Percentiles rank a stretch among this genome's conserved stretches.
These are phyloP conservation scores for Cercocebus atys DNA, from an alignment of 2,113 vertebrate genomes.

Conservation along the genomic window DNA sequence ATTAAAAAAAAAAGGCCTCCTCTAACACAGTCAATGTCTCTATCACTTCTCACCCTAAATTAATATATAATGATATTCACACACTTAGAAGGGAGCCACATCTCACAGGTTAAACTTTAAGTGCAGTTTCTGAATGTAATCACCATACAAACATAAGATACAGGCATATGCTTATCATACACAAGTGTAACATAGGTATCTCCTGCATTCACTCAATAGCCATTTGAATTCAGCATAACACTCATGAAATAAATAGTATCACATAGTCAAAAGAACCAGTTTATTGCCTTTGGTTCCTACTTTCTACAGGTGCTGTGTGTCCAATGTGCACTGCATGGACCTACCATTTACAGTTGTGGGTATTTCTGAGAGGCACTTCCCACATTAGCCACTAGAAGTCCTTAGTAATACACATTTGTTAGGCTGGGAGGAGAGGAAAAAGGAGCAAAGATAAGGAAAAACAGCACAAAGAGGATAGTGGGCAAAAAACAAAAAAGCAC, in stretches of 20 bases:
- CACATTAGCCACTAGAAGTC: constrained; percentile 72
- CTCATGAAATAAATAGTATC: background rate
- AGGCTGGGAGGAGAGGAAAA: background rate
- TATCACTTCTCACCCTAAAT: background rate
- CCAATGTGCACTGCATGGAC: accelerated
- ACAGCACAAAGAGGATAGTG: background rate
- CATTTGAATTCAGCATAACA: background rate
- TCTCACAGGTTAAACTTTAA: background rate
- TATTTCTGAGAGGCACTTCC: constrained; percentile 51
- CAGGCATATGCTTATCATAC: background rate
- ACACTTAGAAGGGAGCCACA: background rate
- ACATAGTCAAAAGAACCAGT: background rate
- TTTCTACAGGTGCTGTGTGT: background rate
- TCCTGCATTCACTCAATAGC: background rate
- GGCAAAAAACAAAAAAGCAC: background rate
- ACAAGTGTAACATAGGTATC: background rate
- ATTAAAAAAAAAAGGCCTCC: background rate
- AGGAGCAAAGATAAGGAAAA: background rate
- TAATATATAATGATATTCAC: background rate
- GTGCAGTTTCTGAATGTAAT: background rate
- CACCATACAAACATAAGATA: background rate
- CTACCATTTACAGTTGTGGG: background rate
- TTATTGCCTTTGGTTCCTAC: no score
- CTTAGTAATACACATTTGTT: constrained; percentile 54
- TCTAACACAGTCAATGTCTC: background rate